Conservation (phyloP, 2,888 invertebrate species). For the Meliscaeva auricollis region DNA sequence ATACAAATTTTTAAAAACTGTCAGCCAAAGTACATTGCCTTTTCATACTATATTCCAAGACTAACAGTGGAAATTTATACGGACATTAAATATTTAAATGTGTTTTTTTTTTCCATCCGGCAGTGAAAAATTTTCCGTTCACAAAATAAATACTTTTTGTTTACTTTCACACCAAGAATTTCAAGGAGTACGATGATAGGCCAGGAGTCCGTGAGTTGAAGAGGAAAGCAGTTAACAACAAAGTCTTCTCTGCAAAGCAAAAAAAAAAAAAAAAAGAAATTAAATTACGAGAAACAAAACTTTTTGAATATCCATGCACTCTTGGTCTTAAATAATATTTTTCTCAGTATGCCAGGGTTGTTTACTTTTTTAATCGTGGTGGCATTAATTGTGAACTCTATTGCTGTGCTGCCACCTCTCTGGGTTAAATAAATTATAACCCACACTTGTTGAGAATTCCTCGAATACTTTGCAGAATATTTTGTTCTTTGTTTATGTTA, state of each 20-base stretch:
- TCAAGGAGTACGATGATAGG: conserved; percentile 42
- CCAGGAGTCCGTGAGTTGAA: neutral
- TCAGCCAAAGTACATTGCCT: conserved; percentile 21
- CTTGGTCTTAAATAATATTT: conserved; percentile 52
- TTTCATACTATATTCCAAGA: neutral
- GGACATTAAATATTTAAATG: conserved; percentile 57
- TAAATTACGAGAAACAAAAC: neutral
- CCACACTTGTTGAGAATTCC: conserved; percentile 20
- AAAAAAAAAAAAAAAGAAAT: neutral
- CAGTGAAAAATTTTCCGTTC: conserved; percentile 32
- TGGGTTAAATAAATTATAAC: conserved; percentile 37
- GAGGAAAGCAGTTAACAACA: conserved; percentile 10
- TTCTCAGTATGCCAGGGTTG: conserved; percentile 22
- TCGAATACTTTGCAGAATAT: conserved; percentile 35
- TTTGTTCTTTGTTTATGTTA: neutral
- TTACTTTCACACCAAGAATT: conserved; percentile 47
- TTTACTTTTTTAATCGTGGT: conserved; percentile 56
- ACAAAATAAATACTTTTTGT: conserved; percentile 68
- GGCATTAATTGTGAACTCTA: conserved; percentile 43
- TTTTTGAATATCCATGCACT: conserved; percentile 46
- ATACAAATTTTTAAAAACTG: conserved; percentile 3
- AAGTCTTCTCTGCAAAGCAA: neutral
- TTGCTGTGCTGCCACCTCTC: neutral
- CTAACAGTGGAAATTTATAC: conserved; percentile 24
- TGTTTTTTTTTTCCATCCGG: conserved; percentile 38